Base-by-base conservation (phyloP, 2,888 invertebrate genomes). In the Dasypogon diadema region DNA sequence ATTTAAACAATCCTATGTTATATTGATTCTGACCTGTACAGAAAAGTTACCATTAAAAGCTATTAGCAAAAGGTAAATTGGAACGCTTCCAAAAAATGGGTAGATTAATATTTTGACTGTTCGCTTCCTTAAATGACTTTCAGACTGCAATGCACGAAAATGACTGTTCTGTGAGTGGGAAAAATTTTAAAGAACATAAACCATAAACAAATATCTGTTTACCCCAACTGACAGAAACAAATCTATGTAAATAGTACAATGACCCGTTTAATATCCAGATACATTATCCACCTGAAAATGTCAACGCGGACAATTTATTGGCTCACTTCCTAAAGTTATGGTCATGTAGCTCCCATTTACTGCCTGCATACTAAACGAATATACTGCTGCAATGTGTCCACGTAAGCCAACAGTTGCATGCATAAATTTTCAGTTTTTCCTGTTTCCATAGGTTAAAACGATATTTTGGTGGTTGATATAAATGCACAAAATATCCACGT, bases 281-380 rank as follows among this genome's bases (percentile, higher is more conserved):
- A 22, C 63, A 63, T 63, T 65, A 46, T 65, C 65, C 65, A 65
- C 65, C 65, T 65, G 65, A 46, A 65, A 65, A 65, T 65, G 65
- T 65, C 65, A 65, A n/a, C 46, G 48, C 6, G 24, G 24, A 21
- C 22, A 24, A 65, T 65, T 65, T 65, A 65, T 65, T 4, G 65
- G 48, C 46, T 65, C 65, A 65, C 26, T 65, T 48, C 65, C 65
- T 14, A 42, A 65, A 65, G 46, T 65, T 46, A 65, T 65, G 65
- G 65, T 65, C 65, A 48, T 48, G 65, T 65, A 24, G 46, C 22
- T 22, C 8, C 65, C 65, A n/a, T 65, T 65, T 46, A 8, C 48
- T 48, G 3, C 46, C 48, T 46, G 48, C 26, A 48, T 10, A 22
- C 14, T 24, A 24, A 65, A 65, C n/a, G 65, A 24, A 46, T 48